Evolutionary conservation across 2,888 invertebrate genomes (phyloP).

Genomic region (Pegoplata infirma): DNA sequence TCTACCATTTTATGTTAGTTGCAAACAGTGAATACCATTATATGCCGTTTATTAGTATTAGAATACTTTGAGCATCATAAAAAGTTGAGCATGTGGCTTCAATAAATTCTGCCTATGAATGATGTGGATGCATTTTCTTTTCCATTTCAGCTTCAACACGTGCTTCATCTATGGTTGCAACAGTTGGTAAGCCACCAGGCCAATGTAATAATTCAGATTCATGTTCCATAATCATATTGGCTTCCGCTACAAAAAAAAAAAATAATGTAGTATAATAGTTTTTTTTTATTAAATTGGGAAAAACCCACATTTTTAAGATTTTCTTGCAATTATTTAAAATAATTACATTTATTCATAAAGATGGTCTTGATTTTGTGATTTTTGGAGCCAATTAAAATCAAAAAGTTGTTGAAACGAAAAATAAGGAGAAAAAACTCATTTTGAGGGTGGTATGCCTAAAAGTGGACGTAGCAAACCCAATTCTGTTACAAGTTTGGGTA

Average conservation of each 20-base stretch:
- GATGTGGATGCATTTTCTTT: conserved; percentile 82
- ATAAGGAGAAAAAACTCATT: conserved; percentile 33
- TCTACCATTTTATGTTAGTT: not conserved
- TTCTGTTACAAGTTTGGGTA: conserved; percentile 57
- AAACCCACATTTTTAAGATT: conserved; percentile 23
- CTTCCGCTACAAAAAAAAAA: conserved; percentile 80
- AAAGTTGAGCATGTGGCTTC: not conserved
- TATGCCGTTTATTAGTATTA: conserved; percentile 20
- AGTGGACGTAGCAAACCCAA: conserved; percentile 58
- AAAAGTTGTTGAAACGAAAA: conserved; percentile 27
- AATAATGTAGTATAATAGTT: not conserved
- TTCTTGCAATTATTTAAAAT: conserved; percentile 28
- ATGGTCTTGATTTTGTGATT: not conserved
- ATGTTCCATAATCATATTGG: conserved; percentile 88
- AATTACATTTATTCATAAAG: conserved; percentile 12
- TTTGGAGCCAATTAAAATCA: conserved; percentile 3
- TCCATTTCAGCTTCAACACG: conserved; percentile 82
- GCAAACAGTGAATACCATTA: conserved; percentile 8
- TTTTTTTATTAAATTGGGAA: not conserved
- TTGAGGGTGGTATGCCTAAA: conserved; percentile 54
- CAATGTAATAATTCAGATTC: conserved; percentile 84
- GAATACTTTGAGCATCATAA: conserved; percentile 37
- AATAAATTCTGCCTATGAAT: conserved; percentile 79
- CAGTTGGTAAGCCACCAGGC: conserved; percentile 87
- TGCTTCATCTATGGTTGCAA: conserved; percentile 84